A percentile compares a stretch with the other conserved stretches of the same genome.
These are phyloP conservation scores for Ornithoptera priamus DNA, from an alignment of 2,888 invertebrate genomes.

Conservation along the genomic window DNA sequence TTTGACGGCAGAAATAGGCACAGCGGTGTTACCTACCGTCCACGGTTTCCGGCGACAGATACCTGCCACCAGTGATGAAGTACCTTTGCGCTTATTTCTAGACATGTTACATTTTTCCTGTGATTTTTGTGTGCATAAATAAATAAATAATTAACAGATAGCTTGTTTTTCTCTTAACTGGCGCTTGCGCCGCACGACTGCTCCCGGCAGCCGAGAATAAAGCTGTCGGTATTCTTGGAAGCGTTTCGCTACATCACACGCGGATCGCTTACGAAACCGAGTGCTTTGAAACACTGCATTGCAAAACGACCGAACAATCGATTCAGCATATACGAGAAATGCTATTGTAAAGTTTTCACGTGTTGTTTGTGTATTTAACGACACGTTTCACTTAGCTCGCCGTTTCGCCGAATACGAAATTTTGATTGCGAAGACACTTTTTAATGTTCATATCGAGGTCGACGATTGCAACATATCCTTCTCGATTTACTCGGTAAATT, in stretches of 20 bases:
- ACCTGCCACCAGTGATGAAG: no score
- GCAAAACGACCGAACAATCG: slow-evolving; percentile 24
- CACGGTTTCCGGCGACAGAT: no score
- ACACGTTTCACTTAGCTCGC: slow-evolving; percentile 7
- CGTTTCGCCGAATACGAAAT: not conserved
- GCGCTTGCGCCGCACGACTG: not conserved
- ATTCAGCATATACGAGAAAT: slow-evolving; percentile 15
- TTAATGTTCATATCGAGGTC: not conserved
- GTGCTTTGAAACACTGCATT: slow-evolving; percentile 16
- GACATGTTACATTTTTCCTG: no score
- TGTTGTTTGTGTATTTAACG: slow-evolving; percentile 7
- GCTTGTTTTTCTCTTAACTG: not conserved
- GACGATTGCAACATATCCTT: no score
- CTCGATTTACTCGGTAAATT: no score
- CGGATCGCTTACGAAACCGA: slow-evolving; percentile 19
- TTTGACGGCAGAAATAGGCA: no score
- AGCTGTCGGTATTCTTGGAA: slow-evolving; percentile 25
- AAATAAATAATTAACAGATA: no score
- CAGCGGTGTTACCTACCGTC: no score
- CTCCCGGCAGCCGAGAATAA: slow-evolving; percentile 16
- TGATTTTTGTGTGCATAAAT: no score
- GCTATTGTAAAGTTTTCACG: slow-evolving; percentile 18
- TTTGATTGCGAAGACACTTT: slow-evolving; percentile 1
- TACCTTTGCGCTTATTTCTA: no score
- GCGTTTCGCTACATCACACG: slow-evolving; percentile 13